Base-by-base conservation (phyloP, 2,888 invertebrate genomes). In the Polydrusus pterygomalis region DNA sequence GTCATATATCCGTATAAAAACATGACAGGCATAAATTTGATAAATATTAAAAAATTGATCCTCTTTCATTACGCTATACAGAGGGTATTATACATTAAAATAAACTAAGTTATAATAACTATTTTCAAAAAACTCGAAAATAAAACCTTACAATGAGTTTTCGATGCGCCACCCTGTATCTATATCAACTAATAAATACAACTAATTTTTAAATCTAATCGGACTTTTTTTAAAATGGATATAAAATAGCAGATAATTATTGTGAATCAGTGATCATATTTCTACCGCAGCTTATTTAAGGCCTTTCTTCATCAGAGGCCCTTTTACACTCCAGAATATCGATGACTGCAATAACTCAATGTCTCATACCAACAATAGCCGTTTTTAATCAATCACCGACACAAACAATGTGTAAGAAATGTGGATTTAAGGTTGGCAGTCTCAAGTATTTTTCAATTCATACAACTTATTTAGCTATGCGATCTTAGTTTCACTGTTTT, bases 311-410 rank as follows among this genome's bases (percentile, higher is more conserved):
- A 56, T 56, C n/a, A 56, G 15, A 15, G n/a, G 9, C 20, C 15
- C 56, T 56, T 56, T 56, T 56, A 30, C 56, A 56, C 34, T 34
- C 56, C 34, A 34, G 34, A 56, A 56, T 56, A 56, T 56, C 69
- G 76, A 69, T 76, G 63, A 56, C 69, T 72, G 62, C 47, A 63
- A 63, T 43, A 25, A 25, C 15, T 75, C 63, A 38, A 18, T 45
- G 51, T 70, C 64, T 54, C 54, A 69, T 65, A 10, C 38, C 60
- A 45, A 54, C 54, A 40, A 73, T 70, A 34, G 65, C 58, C 38
- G 58, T 77, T 71, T 72, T 73, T 77, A 77, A 77, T 77, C 73
- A 70, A 70, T 73, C 68, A 68, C 40, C 20, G 17, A 25, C 54
- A 38, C 40, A 67, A 54, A 67, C 68, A 68, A 68, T 68, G 43